These are phyloP conservation scores for Apamea epomidion DNA, from an alignment of 2,888 invertebrate species.

Conservation along the genomic window DNA sequence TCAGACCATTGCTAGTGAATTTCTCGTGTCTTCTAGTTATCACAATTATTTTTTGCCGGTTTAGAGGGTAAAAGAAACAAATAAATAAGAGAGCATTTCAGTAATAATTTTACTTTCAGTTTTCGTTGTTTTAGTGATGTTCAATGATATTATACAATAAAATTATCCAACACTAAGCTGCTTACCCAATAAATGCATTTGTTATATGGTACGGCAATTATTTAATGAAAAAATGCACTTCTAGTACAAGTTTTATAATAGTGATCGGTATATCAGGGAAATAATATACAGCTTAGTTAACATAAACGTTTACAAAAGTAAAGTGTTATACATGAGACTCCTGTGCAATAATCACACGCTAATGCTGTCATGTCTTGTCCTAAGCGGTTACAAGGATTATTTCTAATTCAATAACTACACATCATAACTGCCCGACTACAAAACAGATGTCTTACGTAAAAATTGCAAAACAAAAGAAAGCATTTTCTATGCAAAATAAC, in stretches of 20 bases:
- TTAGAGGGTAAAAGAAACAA: conserved; percentile 32
- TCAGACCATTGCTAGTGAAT: background rate
- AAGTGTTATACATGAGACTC: conserved; percentile 45
- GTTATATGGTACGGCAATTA: conserved; percentile 54
- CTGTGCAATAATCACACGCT: conserved; percentile 45
- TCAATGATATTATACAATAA: conserved; percentile 67
- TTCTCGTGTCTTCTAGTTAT: too few species aligned
- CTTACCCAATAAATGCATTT: conserved; percentile 60
- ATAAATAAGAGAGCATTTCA: conserved; percentile 69
- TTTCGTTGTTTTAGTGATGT: conserved; percentile 79
- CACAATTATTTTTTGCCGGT: background rate
- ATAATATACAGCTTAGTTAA: conserved; percentile 51
- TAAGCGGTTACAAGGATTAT: conserved; percentile 54
- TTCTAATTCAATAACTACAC: conserved; percentile 60
- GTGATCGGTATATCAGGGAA: conserved; percentile 29
- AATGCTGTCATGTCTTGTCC: conserved; percentile 45
- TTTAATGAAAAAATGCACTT: conserved; percentile 45
- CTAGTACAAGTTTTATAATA: conserved; percentile 40
- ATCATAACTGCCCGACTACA: conserved; percentile 58
- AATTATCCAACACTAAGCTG: conserved; percentile 63
- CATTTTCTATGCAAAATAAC: conserved; percentile 71
- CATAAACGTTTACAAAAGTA: conserved; percentile 53
- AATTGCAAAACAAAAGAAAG: conserved; percentile 76
- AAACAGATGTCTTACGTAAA: conserved; percentile 65
- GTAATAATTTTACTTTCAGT: conserved; percentile 76